Percentiles rank a stretch among this genome's conserved stretches.
Evolutionary conservation across 2,113 vertebrate genomes (phyloP).

Genomic region (Antechinus stuartii): DNA sequence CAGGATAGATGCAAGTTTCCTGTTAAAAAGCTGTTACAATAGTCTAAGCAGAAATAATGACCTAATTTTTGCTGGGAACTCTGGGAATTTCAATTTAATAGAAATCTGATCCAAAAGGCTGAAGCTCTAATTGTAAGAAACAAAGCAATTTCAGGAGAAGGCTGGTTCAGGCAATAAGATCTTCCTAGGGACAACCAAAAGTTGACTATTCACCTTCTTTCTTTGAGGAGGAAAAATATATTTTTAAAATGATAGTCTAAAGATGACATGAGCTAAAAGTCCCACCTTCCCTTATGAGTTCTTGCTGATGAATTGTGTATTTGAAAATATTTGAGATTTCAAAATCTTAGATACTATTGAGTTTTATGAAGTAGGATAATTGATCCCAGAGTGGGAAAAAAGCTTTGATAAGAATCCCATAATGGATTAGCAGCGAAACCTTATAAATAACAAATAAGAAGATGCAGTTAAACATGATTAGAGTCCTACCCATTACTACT

Average conservation of each 20-base stretch:
- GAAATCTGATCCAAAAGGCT: background rate
- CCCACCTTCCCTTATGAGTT: background rate
- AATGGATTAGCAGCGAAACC: background rate
- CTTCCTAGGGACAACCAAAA: background rate
- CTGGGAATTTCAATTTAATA: background rate
- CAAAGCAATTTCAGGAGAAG: background rate
- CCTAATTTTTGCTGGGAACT: background rate
- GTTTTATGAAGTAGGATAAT: background rate
- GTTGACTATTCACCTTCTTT: background rate
- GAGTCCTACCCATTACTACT: background rate
- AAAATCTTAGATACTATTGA: background rate
- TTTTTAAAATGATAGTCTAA: background rate
- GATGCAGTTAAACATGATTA: background rate
- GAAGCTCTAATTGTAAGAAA: background rate
- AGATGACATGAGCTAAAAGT: background rate
- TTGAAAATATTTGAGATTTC: background rate
- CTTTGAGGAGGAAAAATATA: background rate
- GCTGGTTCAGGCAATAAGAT: background rate
- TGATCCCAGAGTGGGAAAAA: background rate
- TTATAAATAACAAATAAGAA: background rate
- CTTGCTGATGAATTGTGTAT: background rate
- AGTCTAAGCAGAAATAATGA: background rate
- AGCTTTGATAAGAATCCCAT: background rate
- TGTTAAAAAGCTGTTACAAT: background rate
- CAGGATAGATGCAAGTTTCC: background rate